A percentile compares a stretch with the other conserved stretches of the same genome.
Evolutionary conservation across 2,113 vertebrate species (phyloP).

Genomic region (Leptodactylus fuscus): DNA sequence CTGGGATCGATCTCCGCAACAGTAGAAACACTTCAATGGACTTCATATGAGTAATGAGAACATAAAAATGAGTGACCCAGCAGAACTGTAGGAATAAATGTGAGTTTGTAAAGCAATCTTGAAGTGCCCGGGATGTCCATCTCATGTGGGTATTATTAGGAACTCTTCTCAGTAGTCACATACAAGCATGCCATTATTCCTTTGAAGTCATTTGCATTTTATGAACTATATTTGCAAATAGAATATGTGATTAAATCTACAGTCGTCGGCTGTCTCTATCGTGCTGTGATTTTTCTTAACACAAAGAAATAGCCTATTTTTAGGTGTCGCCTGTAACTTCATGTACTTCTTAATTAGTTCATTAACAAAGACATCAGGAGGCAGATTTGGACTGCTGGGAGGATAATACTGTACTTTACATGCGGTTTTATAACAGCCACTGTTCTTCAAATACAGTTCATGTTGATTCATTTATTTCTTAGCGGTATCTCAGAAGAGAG

Average conservation of each 20-base stretch:
- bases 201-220: constrained; percentile 32
- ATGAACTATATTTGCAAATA: constrained; percentile 30
- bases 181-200: constrained; percentile 33
- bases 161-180: constrained; percentile 7
- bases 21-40: background rate
- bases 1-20: too few relatives aligned
- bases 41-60: background rate
- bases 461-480: constrained; percentile 37
- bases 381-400: constrained; percentile 48
- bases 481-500: background rate
- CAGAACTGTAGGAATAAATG: background rate
- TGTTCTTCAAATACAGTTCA: constrained; percentile 41
- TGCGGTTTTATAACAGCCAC: constrained; percentile 10
- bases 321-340: constrained; percentile 29
- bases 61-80: background rate
- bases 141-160: background rate
- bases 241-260: constrained; percentile 44
- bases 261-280: background rate
- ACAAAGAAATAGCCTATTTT: constrained; percentile 49
- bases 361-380: constrained; percentile 52
- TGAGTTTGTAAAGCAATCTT: constrained; percentile 11
- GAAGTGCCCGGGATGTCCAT: background rate
- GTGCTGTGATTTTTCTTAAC: constrained; percentile 31
- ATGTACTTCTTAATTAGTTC: constrained; percentile 54
- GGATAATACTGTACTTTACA: constrained; percentile 44